Evolutionary conservation across 2,888 invertebrate species (phyloP).

Genomic region (Chelonus formosanus): DNA sequence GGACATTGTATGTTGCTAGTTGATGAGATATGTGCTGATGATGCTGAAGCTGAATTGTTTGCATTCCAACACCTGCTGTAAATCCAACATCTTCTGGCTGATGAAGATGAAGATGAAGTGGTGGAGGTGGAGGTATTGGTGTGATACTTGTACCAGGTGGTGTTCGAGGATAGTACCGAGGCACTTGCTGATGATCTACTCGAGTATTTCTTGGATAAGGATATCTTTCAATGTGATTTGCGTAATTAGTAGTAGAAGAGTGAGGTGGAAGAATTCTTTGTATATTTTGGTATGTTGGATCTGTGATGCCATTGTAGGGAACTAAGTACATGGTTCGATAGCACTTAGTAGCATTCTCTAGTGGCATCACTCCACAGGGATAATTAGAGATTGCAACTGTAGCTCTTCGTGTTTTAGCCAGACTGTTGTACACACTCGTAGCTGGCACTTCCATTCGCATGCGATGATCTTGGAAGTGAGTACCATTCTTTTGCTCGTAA

Average conservation of each 20-base stretch:
- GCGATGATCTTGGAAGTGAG: slow-evolving; percentile 50
- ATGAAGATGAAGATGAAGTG: slow-evolving; percentile 59
- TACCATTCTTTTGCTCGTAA: slow-evolving; percentile 50
- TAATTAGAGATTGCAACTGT: slow-evolving; percentile 47
- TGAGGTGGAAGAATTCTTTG: slow-evolving; percentile 57
- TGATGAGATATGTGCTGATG: slow-evolving; percentile 49
- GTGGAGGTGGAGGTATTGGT: slow-evolving; percentile 33
- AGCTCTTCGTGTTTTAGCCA: slow-evolving; percentile 39
- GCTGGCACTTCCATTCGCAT: slow-evolving; percentile 42
- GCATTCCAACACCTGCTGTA: slow-evolving; percentile 45
- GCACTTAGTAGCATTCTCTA: slow-evolving; percentile 51
- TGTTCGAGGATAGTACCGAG: slow-evolving; percentile 52
- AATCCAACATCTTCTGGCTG: slow-evolving; percentile 50
- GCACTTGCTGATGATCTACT: slow-evolving; percentile 43
- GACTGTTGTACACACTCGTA: slow-evolving; percentile 44
- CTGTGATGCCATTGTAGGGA: slow-evolving; percentile 58
- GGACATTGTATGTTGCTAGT: slow-evolving; percentile 45
- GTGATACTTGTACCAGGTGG: slow-evolving; percentile 38
- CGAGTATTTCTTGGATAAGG: slow-evolving; percentile 55
- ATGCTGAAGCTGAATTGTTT: slow-evolving; percentile 52
- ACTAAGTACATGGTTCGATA: slow-evolving; percentile 63
- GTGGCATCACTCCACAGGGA: slow-evolving; percentile 46
- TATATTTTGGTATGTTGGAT: slow-evolving; percentile 62
- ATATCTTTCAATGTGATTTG: slow-evolving; percentile 59
- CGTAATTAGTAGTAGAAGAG: slow-evolving; percentile 54